Conservation (phyloP, 64 coral and sea anemone species). For the Trachythela sp. region DNA sequence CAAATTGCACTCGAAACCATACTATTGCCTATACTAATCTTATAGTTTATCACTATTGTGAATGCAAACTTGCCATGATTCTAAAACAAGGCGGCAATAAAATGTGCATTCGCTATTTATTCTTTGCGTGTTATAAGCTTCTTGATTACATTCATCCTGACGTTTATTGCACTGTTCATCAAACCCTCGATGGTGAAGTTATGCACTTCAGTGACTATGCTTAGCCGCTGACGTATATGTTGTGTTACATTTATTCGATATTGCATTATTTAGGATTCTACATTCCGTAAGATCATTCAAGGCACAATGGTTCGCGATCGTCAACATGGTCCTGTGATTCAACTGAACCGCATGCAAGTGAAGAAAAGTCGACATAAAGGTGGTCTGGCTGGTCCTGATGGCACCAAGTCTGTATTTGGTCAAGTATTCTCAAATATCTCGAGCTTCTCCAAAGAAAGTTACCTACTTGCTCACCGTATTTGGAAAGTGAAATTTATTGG, state of each 20-base stretch:
- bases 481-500: conserved; percentile 98
- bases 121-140: too few species aligned
- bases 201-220: background rate
- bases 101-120: too few species aligned
- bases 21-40: too few species aligned
- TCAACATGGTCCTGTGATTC: conserved; percentile 92
- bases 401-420: conserved; percentile 88
- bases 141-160: too few species aligned
- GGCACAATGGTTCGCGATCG: conserved; percentile 92
- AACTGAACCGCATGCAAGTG: conserved; percentile 89
- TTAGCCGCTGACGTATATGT: too few species aligned
- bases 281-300: conserved; percentile 96
- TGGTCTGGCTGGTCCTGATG: conserved; percentile 78
- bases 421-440: conserved; percentile 88
- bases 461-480: conserved; percentile 79
- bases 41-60: background rate
- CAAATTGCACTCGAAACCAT: too few species aligned
- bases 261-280: conserved; percentile 63
- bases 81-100: too few species aligned
- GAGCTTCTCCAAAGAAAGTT: conserved; percentile 71
- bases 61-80: too few species aligned
- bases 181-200: too few species aligned
- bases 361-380: conserved; percentile 90
- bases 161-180: too few species aligned
- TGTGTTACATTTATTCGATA: background rate